These are phyloP conservation scores for Synergus laeviventris DNA, from an alignment of 2,888 invertebrate genomes.

Conservation along the genomic window DNA sequence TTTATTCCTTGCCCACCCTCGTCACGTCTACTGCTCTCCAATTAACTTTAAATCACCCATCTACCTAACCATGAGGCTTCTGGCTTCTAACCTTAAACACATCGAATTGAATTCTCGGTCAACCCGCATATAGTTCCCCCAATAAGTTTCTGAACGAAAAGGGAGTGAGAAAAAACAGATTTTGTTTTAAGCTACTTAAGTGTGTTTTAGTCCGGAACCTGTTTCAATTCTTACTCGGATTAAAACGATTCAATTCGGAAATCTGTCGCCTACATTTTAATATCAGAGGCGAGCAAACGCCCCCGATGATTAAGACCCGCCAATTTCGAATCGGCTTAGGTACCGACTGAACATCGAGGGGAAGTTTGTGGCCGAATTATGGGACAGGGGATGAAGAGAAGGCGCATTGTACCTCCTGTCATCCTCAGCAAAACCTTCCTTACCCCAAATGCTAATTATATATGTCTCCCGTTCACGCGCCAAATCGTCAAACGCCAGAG, in stretches of 20 bases:
- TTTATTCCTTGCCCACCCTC: constrained; percentile 57
- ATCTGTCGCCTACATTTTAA: constrained; percentile 1
- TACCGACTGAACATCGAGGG: constrained; percentile 51
- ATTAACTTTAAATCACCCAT: constrained; percentile 64
- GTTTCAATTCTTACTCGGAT: constrained; percentile 15
- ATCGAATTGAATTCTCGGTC: constrained; percentile 48
- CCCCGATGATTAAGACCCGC: constrained; percentile 43
- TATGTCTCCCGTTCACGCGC: constrained; percentile 56
- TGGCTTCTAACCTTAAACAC: constrained; percentile 52
- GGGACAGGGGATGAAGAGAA: constrained; percentile 60
- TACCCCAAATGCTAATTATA: constrained; percentile 74
- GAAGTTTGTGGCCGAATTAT: constrained; percentile 65
- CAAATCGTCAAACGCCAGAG: constrained; percentile 48
- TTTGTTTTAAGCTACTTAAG: constrained; percentile 4
- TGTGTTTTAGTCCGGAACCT: neutral
- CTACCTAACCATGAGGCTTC: constrained; percentile 44
- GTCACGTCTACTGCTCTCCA: constrained; percentile 51
- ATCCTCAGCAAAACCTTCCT: constrained; percentile 72
- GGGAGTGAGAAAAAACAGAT: neutral
- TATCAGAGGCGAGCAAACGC: constrained; percentile 8
- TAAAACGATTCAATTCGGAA: neutral
- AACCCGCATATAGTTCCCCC: constrained; percentile 14
- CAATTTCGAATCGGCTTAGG: constrained; percentile 67
- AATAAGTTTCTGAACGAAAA: neutral
- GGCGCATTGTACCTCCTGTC: constrained; percentile 72